Percentiles rank a stretch among this genome's conserved stretches.
These are phyloP conservation scores for Tragelaphus buxtoni DNA, from an alignment of 2,113 vertebrate genomes.

Conservation along the genomic window DNA sequence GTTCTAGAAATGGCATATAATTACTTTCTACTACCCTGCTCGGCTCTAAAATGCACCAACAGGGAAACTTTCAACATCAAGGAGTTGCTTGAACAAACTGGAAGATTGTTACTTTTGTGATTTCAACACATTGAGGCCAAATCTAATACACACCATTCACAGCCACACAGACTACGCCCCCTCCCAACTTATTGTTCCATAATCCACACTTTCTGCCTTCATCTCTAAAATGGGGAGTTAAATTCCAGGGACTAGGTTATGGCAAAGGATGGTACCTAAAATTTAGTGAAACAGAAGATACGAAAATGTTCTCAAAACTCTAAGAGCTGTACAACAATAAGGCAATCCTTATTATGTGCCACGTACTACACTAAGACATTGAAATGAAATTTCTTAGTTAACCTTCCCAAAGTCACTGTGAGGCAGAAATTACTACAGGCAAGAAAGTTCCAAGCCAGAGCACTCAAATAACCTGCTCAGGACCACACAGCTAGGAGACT, in stretches of 20 bases:
- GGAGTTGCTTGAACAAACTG: conserved; percentile 70
- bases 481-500: background rate
- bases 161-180: background rate
- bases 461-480: background rate
- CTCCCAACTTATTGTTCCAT: background rate
- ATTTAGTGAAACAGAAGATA: background rate
- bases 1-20: conserved; percentile 24
- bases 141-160: conserved; percentile 21
- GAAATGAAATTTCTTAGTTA: conserved; percentile 8
- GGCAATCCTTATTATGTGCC: background rate
- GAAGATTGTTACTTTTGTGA: conserved; percentile 69
- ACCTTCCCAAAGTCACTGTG: background rate
- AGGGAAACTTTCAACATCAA: conserved; percentile 48
- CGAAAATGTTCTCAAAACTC: background rate
- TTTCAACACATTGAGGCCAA: conserved; percentile 59
- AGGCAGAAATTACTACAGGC: background rate
- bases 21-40: conserved; percentile 51
- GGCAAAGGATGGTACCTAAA: background rate
- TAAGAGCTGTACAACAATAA: background rate
- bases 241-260: background rate
- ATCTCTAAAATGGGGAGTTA: background rate
- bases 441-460: background rate
- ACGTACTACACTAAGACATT: background rate
- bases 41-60: background rate
- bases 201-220: background rate